Evolutionary conservation across 2,797 vertebrate species (phyloP).

Genomic region (Momotus momota): DNA sequence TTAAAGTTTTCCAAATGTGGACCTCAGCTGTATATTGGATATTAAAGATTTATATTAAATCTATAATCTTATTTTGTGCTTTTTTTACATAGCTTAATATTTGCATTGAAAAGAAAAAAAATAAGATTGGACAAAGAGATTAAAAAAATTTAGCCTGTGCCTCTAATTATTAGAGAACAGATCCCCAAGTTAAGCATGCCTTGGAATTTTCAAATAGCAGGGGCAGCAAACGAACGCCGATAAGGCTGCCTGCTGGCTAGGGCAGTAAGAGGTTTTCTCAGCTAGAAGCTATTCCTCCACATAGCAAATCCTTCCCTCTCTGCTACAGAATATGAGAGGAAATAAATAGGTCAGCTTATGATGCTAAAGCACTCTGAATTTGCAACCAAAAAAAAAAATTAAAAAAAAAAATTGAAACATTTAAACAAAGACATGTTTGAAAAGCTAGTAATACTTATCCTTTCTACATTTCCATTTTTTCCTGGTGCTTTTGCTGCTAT

Average conservation of each 20-base stretch:
- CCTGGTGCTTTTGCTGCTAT: background rate
- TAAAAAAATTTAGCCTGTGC: background rate
- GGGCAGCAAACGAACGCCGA: background rate
- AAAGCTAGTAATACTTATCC: background rate
- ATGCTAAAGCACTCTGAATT: background rate
- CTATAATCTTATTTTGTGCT: background rate
- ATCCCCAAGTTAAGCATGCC: background rate
- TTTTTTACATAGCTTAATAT: background rate
- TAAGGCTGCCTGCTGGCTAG: conserved; percentile 14
- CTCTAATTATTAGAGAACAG: background rate
- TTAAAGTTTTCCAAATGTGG: background rate
- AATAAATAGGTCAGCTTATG: conserved; percentile 32
- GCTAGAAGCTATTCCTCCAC: background rate
- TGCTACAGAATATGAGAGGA: background rate
- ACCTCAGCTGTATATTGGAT: background rate
- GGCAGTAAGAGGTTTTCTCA: background rate
- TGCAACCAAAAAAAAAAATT: background rate
- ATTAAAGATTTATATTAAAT: background rate
- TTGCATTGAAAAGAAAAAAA: background rate
- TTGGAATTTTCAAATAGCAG: background rate
- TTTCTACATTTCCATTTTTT: background rate
- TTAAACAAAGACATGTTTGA: background rate
- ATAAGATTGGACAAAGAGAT: background rate
- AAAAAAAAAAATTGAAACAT: background rate
- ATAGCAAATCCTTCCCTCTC: background rate